A percentile compares a stretch with the other conserved stretches of the same genome.
Evolutionary conservation across 2,113 vertebrate genomes (phyloP).

Genomic region (Phoenicopterus ruber): DNA sequence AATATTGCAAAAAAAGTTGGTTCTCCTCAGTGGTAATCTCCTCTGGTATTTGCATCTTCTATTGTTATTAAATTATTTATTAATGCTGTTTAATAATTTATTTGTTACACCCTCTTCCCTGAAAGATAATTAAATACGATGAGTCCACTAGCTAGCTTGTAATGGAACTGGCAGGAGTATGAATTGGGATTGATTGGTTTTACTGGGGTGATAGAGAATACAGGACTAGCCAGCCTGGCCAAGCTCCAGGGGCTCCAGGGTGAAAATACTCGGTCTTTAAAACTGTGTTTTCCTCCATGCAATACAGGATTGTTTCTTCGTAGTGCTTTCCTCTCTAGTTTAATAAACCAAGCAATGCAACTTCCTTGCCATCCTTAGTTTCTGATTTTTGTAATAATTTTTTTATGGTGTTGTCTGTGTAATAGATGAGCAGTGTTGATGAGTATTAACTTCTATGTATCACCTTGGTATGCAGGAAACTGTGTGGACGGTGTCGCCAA

Average conservation of each 20-base stretch:
- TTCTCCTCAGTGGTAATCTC: not conserved
- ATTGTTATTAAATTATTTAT: not conserved
- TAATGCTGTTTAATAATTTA: not conserved
- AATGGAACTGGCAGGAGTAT: not conserved
- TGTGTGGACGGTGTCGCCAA: fast-evolving
- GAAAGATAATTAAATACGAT: not conserved
- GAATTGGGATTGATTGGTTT: not conserved
- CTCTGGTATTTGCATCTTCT: not conserved
- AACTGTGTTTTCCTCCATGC: fast-evolving
- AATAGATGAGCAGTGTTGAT: not conserved
- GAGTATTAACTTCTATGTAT: not conserved
- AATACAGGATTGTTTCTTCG: not conserved
- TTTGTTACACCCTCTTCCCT: not conserved
- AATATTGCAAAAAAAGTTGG: too few species aligned
- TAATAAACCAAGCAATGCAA: not conserved
- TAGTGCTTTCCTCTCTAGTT: not conserved
- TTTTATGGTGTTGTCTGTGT: not conserved
- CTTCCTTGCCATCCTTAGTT: not conserved
- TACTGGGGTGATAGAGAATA: not conserved
- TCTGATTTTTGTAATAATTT: not conserved
- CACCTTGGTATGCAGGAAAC: not conserved
- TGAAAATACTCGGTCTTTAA: not conserved
- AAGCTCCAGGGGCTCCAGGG: not conserved
- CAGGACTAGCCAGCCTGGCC: not conserved
- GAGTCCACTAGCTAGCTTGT: not conserved